Percentiles rank a stretch among this genome's conserved stretches.
Conservation (phyloP, 2,797 vertebrate genomes). For the Chloroceryle inda region DNA sequence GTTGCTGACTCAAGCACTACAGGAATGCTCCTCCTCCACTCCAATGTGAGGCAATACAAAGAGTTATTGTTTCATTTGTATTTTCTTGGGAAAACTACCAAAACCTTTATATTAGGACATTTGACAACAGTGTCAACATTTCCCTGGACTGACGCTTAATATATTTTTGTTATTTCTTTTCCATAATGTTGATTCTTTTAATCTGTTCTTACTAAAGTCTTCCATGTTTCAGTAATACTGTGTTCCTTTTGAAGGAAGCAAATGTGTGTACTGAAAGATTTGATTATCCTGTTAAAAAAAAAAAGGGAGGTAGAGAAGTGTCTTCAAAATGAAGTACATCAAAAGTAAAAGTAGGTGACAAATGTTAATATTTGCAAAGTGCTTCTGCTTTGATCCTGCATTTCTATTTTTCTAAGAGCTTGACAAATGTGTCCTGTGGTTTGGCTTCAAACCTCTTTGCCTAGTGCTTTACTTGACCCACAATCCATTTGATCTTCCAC, state of each 20-base stretch:
- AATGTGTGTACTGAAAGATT: slow-evolving; percentile 79
- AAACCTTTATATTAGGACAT: slow-evolving; percentile 12
- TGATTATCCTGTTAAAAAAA: slow-evolving; percentile 66
- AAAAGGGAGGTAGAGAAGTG: slow-evolving; percentile 58
- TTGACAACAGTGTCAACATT: slow-evolving; percentile 16
- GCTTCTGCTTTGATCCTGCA: slow-evolving; percentile 83
- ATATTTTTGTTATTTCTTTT: slow-evolving; percentile 56
- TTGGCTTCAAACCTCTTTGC: slow-evolving; percentile 83
- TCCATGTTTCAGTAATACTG: slow-evolving; percentile 49
- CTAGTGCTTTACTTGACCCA: slow-evolving; percentile 77
- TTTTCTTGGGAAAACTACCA: slow-evolving; percentile 23
- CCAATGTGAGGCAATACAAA: neutral
- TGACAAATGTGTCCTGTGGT: slow-evolving; percentile 84
- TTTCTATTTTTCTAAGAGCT: slow-evolving; percentile 84
- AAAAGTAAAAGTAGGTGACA: slow-evolving; percentile 87
- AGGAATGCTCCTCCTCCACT: neutral
- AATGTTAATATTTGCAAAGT: slow-evolving; percentile 87
- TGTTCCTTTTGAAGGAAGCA: slow-evolving; percentile 75
- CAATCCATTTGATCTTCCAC: slow-evolving; percentile 81
- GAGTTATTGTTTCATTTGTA: slow-evolving; percentile 38
- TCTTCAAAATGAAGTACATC: slow-evolving; percentile 82
- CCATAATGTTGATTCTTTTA: slow-evolving; percentile 22
- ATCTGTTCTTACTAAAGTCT: slow-evolving; percentile 60
- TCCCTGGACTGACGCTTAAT: neutral
- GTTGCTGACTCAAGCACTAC: neutral